Evolutionary conservation across 1,140 invertebrate genomes (phyloP), one percentile per base, ranked within the genome.

Genomic region (Zaprionus davidi): DNA sequence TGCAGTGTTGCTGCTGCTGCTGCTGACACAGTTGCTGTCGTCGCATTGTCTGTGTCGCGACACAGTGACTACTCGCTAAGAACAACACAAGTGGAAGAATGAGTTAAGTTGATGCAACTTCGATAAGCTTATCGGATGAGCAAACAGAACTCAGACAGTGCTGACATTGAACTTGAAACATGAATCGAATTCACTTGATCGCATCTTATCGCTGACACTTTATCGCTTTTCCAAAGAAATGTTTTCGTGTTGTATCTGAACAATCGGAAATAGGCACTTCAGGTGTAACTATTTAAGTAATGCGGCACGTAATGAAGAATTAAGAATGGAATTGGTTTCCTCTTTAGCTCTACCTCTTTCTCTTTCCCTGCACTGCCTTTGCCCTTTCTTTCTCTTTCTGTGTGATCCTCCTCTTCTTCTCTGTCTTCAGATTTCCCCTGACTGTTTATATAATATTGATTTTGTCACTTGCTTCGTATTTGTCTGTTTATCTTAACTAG

Each of bases 41-140:
- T 84, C 71, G 59, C 13, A 36, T 57, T 81, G 82, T 83, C 80
- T 82, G 80, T 49, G n/a, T 44, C 41, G 41, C 41, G 38, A 38
- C 11, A 65, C 15, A 65, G 62, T 65, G 34, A 3, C 5, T 3
- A 34, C 26, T 49, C 26, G 55, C 28, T 15, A 56, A n/a, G 11
- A 28, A 15, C 20, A 11, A 26, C 13, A 31, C 31, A 11, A 31
- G 26, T 26, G 26, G 26, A 5, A 5, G 5, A 26, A 26, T 26
- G 5, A 26, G 9, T 31, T 31, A 3, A 31, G 53, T 24, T 22
- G 3, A 20, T 51, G 22, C 2, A 22, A 22, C 17, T 11, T 51
- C 46, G 9, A 13, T 22, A 51, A 17, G 31, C 46, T 51, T 51
- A 51, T 51, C 20, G 20, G 7, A 2, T 44, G n/a, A 9, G n/a